Percentiles rank a stretch among this genome's conserved stretches.
phyloP scores from a whole-genome alignment of 1,140 invertebrate species.

The Megathymus violae region DNA sequence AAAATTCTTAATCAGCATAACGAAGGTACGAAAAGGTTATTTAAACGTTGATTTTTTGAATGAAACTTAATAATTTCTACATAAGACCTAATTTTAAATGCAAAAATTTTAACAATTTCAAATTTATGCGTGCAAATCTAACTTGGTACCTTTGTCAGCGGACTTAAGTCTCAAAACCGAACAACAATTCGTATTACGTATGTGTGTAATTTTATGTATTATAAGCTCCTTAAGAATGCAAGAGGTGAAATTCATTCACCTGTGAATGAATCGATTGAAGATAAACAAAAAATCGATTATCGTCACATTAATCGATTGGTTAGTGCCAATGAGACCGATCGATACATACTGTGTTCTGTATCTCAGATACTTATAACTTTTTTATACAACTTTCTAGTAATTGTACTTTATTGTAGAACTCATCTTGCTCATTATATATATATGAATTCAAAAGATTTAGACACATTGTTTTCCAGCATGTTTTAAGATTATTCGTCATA shows the following conservation, averaged over 20 bases:
- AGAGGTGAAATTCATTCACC: constrained; percentile 46
- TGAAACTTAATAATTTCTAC: constrained; percentile 15
- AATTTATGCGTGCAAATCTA: not conserved
- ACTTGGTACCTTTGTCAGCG: not conserved
- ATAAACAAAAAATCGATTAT: constrained; percentile 57
- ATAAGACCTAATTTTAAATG: constrained; percentile 22
- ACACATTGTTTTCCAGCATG: too few relatives aligned
- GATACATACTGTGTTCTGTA: constrained; percentile 38
- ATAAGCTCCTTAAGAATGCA: constrained; percentile 29
- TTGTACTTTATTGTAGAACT: constrained; percentile 6
- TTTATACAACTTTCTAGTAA: constrained; percentile 18
- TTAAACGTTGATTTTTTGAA: constrained; percentile 9
- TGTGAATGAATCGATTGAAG: constrained; percentile 48
- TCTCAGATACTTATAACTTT: constrained; percentile 22
- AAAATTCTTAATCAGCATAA: constrained; percentile 29
- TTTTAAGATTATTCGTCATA: too few relatives aligned
- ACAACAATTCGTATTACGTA: not conserved
- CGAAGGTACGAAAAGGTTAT: constrained; percentile 21
- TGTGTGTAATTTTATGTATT: constrained; percentile 13
- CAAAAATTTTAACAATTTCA: constrained; percentile 12
- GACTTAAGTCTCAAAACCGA: constrained; percentile 8
- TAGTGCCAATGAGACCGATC: constrained; percentile 48
- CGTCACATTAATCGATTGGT: constrained; percentile 53
- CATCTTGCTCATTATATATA: too few relatives aligned
- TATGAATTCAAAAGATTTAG: too few relatives aligned